Evolutionary conservation across 1,140 invertebrate genomes (phyloP), one percentile per base, ranked within the genome.

Genomic region (Drosophila tsacasi): DNA sequence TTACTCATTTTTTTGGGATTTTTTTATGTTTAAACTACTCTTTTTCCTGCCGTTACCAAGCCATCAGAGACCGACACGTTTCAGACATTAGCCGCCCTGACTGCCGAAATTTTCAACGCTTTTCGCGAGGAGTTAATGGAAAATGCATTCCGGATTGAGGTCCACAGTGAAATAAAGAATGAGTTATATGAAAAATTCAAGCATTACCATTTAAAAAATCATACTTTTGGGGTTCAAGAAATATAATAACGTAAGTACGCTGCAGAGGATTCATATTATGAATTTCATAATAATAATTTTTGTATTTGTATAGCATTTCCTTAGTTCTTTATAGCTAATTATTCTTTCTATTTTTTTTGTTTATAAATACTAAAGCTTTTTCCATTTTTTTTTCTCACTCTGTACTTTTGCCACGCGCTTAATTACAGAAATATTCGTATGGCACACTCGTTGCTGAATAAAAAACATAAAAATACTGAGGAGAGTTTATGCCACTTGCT

Each of bases 51-150:
- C 74, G 73, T 77, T 77, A 74, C 67, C 72, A 74, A 49, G 37
- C 60, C 67, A 72, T 61, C 72, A 65, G 57, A 55, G 63, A 57
- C 77, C 67, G 75, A 80, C 85, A 89, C 85, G 85, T 89, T 90
- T 89, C 79, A 50, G 75, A 75, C 85, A 89, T 89, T 89, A 89
- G 81, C 57, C 57, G 62, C 60, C 54, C 35, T 44, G 59, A 46
- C 74, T 58, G 71, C 60, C 77, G 52, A 86, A 73, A 78, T 83
- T 71, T 81, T 81, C 81, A 69, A 57, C 83, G 73, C 74, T 76
- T 55, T 49, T 39, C 67, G 44, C 44, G 13, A n/a, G 19, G 21
- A 50, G 40, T 50, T 66, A 77, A 80, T 77, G 65, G 63, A 65
- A 83, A 79, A 82, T 84, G 77, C 77, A 73, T 30, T 67, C 17